Conservation (phyloP, 2,113 vertebrate species). For the Polyodon spathula region DNA sequence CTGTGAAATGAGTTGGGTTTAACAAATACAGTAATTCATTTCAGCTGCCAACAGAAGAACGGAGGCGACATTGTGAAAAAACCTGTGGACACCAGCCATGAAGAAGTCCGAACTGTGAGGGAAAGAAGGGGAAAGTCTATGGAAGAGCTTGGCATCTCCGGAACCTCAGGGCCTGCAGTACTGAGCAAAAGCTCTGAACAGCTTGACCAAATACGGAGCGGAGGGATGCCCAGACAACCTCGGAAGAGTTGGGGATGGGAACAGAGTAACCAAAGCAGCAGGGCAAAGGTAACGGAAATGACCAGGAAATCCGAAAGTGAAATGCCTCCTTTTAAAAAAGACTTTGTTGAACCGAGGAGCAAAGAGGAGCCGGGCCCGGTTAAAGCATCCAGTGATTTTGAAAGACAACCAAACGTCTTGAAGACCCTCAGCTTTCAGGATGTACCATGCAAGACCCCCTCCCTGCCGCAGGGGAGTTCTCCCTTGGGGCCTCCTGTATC, state of each 20-base stretch:
- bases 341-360: slow-evolving; percentile 16
- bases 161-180: slow-evolving; percentile 25
- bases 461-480: slow-evolving; percentile 20
- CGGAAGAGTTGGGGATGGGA: slow-evolving; percentile 17
- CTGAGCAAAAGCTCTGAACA: slow-evolving; percentile 61
- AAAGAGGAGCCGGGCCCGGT: slow-evolving; percentile 8
- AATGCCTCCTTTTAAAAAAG: slow-evolving; percentile 22
- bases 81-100: slow-evolving; percentile 7
- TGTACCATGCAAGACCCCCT: slow-evolving; percentile 25
- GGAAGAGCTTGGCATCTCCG: slow-evolving; percentile 50
- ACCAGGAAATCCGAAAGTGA: too few species aligned
- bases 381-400: not conserved
- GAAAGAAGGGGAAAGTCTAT: slow-evolving; percentile 57
- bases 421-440: not conserved
- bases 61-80: slow-evolving; percentile 18
- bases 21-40: too few species aligned
- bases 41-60: slow-evolving; percentile 31
- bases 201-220: slow-evolving; percentile 36
- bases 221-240: not conserved
- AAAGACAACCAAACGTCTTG: slow-evolving; percentile 2
- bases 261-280: not conserved
- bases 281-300: not conserved
- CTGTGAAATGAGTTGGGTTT: too few species aligned
- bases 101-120: slow-evolving; percentile 28
- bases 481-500: slow-evolving; percentile 12